These are phyloP conservation scores for Fistularia tabacaria DNA, from an alignment of 2,797 vertebrate genomes.

Conservation along the genomic window DNA sequence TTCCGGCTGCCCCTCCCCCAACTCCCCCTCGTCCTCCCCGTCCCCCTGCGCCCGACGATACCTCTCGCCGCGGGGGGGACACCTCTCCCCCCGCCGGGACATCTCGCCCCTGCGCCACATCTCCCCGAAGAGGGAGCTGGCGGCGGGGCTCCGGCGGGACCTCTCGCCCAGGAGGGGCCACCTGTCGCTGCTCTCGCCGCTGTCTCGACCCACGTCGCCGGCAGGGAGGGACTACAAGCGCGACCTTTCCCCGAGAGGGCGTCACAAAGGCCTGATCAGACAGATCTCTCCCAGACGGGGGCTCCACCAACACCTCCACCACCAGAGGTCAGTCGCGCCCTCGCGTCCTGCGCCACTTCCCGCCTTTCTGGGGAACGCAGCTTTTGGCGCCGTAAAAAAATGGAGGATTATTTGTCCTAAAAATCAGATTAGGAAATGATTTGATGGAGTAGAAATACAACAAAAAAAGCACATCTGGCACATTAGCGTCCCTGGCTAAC, in stretches of 20 bases:
- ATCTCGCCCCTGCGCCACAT: conserved; percentile 83
- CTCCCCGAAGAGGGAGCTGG: conserved; percentile 65
- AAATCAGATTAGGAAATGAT: no score
- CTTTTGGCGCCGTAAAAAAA: background rate
- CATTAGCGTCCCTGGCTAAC: no score
- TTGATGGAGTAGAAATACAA: no score
- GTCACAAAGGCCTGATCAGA: conserved; percentile 78
- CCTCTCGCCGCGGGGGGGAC: conserved; percentile 83
- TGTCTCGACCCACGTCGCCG: conserved; percentile 63
- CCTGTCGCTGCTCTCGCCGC: conserved; percentile 67
- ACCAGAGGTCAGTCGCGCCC: conserved; percentile 45
- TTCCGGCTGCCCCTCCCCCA: conserved; percentile 79
- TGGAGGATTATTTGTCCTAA: no score
- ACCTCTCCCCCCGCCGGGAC: conserved; percentile 85
- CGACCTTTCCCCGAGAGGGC: conserved; percentile 84
- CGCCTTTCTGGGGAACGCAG: background rate
- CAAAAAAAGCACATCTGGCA: no score
- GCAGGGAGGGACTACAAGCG: conserved; percentile 68
- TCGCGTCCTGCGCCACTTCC: background rate
- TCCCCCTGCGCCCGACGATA: conserved; percentile 87
- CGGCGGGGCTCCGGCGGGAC: conserved; percentile 70
- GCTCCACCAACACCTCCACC: conserved; percentile 70
- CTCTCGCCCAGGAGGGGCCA: conserved; percentile 82
- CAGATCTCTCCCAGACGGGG: conserved; percentile 83
- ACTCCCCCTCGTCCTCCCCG: conserved; percentile 84